phyloP scores from a whole-genome alignment of 1,140 invertebrate genomes.

The Zaprionus lachaisei region DNA sequence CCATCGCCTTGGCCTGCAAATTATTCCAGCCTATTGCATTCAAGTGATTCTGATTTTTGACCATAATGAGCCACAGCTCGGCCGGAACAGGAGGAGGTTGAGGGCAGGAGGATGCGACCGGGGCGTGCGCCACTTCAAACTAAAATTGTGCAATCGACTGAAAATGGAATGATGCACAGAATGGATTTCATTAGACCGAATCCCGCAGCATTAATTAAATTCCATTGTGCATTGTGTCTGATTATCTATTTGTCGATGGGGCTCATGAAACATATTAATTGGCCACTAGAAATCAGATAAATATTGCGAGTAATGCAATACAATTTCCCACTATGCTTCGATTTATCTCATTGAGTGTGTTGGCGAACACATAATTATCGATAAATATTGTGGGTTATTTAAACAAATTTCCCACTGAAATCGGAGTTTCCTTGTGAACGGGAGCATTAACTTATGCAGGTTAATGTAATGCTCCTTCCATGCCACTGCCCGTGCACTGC shows the following conservation, averaged over 20 bases:
- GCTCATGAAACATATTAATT: background rate
- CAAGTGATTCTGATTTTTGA: slow-evolving; percentile 71
- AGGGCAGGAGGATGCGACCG: background rate
- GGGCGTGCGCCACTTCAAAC: slow-evolving; percentile 35
- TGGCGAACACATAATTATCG: background rate
- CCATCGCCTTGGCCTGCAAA: slow-evolving; percentile 35
- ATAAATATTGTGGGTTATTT: background rate
- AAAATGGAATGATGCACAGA: slow-evolving; percentile 48
- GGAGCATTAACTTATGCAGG: background rate
- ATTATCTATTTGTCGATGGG: slow-evolving; percentile 6
- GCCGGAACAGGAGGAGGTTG: background rate
- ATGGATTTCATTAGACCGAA: slow-evolving; percentile 32
- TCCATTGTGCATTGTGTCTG: slow-evolving; percentile 6
- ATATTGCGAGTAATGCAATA: too few species aligned
- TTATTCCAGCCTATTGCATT: slow-evolving; percentile 79
- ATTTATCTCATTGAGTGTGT: background rate
- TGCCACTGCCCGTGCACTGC: background rate
- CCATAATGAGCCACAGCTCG: slow-evolving; percentile 42
- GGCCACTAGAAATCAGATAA: background rate
- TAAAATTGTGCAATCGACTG: slow-evolving; percentile 61
- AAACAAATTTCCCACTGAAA: background rate
- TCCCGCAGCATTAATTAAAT: slow-evolving; percentile 31
- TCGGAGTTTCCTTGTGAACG: background rate
- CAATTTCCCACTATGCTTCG: too few species aligned
- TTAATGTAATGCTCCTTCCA: background rate